Conservation (phyloP, 2,113 vertebrate genomes). For the Dicerorhinus sumatrensis region DNA sequence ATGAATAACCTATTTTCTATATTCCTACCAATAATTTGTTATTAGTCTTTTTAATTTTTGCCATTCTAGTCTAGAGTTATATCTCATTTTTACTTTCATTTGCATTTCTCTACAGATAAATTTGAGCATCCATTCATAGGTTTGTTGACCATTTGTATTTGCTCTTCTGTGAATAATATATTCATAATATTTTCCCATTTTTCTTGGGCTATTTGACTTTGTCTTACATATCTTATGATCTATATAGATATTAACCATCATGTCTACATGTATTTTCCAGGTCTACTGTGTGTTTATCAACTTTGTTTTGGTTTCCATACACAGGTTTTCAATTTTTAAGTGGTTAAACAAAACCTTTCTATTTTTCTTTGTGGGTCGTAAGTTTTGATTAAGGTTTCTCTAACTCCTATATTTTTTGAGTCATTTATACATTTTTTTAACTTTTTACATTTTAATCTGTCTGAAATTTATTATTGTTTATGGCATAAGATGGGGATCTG, state of each 20-base stretch:
- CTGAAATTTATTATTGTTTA: neutral
- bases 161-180: neutral
- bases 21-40: neutral
- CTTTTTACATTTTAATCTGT: neutral
- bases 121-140: neutral
- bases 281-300: neutral
- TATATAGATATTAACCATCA: neutral
- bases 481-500: neutral
- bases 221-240: neutral
- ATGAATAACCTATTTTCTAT: neutral
- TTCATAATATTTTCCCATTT: slow-evolving; percentile 25
- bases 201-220: neutral
- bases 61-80: neutral
- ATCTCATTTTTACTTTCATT: neutral
- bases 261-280: neutral
- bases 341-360: neutral
- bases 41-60: neutral
- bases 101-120: neutral
- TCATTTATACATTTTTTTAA: neutral
- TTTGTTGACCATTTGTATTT: neutral
- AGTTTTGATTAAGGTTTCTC: neutral
- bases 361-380: neutral
- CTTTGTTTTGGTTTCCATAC: neutral
- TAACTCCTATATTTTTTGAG: neutral
- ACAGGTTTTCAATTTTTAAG: neutral